phyloP scores from a whole-genome alignment of 2,888 invertebrate genomes.

The Gasteruption jaculator region DNA sequence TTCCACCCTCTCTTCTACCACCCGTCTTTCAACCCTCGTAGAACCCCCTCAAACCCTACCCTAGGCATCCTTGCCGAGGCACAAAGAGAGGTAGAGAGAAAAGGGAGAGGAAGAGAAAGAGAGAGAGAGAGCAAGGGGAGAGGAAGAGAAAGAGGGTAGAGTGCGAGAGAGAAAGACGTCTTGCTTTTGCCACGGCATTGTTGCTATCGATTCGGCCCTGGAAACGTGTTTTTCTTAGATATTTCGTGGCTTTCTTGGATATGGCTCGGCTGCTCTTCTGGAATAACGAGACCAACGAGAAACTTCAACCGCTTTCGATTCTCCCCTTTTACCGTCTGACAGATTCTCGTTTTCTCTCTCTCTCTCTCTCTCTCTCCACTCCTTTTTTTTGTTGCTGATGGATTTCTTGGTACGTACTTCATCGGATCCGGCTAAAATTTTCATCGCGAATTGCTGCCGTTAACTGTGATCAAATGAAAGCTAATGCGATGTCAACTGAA shows the following conservation, averaged over 20 bases:
- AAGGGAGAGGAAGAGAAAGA: slow-evolving; percentile 7
- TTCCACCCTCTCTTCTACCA: slow-evolving; percentile 12
- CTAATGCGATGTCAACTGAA: no score
- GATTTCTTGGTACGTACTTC: no score
- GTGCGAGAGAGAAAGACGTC: slow-evolving; percentile 27
- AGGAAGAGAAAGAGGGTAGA: slow-evolving; percentile 18
- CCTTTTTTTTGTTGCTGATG: no score
- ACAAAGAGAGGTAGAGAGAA: slow-evolving; percentile 13
- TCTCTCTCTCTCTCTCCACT: slow-evolving; percentile 10
- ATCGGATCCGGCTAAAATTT: no score
- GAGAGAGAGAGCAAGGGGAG: slow-evolving; percentile 25
- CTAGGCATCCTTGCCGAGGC: no score
- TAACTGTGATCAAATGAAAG: no score
- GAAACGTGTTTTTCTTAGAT: slow-evolving; percentile 43
- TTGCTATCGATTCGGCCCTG: slow-evolving; percentile 44
- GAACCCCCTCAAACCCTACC: not conserved
- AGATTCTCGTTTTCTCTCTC: slow-evolving; percentile 19
- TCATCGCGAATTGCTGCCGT: no score
- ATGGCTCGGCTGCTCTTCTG: slow-evolving; percentile 22
- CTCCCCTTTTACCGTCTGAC: no score
- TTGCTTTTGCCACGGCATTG: slow-evolving; percentile 40
- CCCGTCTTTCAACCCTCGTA: slow-evolving; percentile 4
- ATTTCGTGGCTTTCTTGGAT: slow-evolving; percentile 36
- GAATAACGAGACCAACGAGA: slow-evolving; percentile 34
- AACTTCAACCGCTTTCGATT: no score